Evolutionary conservation across 1,140 invertebrate genomes (phyloP).

Genomic region (Dendroctonus valens): DNA sequence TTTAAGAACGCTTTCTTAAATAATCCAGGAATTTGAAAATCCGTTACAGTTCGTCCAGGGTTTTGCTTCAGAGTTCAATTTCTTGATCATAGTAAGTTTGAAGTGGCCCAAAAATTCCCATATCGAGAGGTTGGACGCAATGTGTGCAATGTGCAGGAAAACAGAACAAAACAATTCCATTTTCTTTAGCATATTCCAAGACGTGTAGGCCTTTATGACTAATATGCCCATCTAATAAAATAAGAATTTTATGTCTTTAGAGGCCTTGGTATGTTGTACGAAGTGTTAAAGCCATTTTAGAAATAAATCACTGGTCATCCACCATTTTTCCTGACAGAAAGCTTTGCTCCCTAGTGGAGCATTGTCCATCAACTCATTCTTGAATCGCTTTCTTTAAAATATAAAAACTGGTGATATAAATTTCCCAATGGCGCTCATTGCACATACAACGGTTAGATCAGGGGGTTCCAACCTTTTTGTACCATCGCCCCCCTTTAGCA

Average conservation of each 20-base stretch:
- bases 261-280: conserved; percentile 40
- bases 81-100: conserved; percentile 16
- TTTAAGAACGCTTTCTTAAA: conserved; percentile 43
- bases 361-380: conserved; percentile 25
- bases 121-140: conserved; percentile 13
- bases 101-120: conserved; percentile 12
- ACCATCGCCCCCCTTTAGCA: too few species aligned
- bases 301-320: conserved; percentile 41
- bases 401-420: conserved; percentile 24
- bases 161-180: conserved; percentile 12
- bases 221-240: conserved; percentile 45
- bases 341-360: conserved; percentile 36
- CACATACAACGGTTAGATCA: conserved; percentile 17
- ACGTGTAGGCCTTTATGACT: conserved; percentile 43
- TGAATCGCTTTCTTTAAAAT: conserved; percentile 28
- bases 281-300: conserved; percentile 46
- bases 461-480: too few species aligned
- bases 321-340: conserved; percentile 32
- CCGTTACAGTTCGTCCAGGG: conserved; percentile 34
- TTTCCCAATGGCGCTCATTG: conserved; percentile 40
- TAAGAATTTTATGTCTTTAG: conserved; percentile 41
- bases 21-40: conserved; percentile 42
- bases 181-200: conserved; percentile 6
- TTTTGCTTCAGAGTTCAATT: background rate
- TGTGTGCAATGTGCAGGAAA: conserved; percentile 19